These are phyloP conservation scores for Drosophila kuntzei DNA, from an alignment of 2,888 invertebrate species.

Conservation along the genomic window DNA sequence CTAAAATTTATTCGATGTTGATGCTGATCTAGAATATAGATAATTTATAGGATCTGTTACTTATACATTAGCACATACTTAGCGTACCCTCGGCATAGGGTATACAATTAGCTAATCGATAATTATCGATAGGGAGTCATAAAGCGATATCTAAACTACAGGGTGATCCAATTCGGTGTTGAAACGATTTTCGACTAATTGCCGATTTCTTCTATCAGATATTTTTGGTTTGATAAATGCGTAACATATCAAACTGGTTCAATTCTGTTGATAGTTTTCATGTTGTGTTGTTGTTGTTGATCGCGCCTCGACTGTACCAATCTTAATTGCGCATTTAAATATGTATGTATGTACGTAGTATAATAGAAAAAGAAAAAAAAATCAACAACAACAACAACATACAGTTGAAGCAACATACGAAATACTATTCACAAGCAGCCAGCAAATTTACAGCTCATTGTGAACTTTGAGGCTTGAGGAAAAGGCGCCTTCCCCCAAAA, in stretches of 20 bases:
- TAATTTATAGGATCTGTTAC: background rate
- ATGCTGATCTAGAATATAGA: background rate
- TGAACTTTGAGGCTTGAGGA: conserved; percentile 69
- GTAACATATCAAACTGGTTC: conserved; percentile 77
- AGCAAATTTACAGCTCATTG: conserved; percentile 62
- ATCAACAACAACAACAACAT: conserved; percentile 45
- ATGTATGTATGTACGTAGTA: conserved; percentile 49
- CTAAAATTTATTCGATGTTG: too few relatives aligned
- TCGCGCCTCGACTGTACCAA: conserved; percentile 66
- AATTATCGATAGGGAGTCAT: conserved; percentile 23
- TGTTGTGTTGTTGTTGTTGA: conserved; percentile 37
- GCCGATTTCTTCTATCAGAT: background rate
- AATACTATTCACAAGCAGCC: conserved; percentile 33
- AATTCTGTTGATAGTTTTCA: conserved; percentile 64
- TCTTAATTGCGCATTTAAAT: conserved; percentile 82
- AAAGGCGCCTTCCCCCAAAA: conserved; percentile 61
- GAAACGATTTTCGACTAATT: conserved; percentile 12
- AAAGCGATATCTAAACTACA: conserved; percentile 15
- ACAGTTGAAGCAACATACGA: conserved; percentile 33
- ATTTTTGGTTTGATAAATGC: conserved; percentile 58
- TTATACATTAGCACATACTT: background rate
- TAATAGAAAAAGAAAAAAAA: conserved; percentile 51
- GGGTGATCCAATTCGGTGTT: conserved; percentile 12
- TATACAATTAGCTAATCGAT: conserved; percentile 16
- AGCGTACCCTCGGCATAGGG: background rate